Conservation (phyloP, 2,113 vertebrate genomes). For the Caloenas nicobarica region DNA sequence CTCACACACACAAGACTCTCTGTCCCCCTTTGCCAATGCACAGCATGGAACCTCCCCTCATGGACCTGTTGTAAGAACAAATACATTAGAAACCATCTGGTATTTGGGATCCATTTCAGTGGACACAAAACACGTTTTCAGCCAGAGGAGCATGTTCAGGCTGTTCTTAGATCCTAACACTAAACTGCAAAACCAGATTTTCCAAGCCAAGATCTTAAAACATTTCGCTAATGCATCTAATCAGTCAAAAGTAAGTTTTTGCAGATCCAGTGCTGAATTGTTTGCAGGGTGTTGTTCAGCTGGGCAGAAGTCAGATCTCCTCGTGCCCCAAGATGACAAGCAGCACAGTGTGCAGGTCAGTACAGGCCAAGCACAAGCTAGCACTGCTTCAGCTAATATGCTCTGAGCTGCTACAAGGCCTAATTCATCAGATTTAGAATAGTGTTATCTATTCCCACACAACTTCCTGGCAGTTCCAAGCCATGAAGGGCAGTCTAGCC, state of each 20-base stretch:
- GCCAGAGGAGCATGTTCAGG: neutral
- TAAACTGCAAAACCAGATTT: neutral
- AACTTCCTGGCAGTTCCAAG: neutral
- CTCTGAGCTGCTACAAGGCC: neutral
- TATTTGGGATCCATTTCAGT: neutral
- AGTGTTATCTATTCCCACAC: neutral
- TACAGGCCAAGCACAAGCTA: neutral
- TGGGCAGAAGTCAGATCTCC: neutral
- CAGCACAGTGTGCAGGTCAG: rapidly evolving
- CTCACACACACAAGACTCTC: neutral
- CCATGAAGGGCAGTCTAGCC: rapidly evolving
- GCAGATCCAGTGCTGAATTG: neutral
- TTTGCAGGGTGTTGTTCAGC: neutral
- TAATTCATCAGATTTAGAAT: neutral
- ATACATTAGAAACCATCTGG: neutral
- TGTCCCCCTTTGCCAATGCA: neutral
- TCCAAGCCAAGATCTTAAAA: neutral
- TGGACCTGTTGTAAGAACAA: neutral
- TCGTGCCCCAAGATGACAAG: neutral
- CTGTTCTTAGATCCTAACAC: neutral
- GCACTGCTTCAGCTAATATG: neutral
- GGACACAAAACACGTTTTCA: neutral
- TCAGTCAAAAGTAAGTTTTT: neutral
- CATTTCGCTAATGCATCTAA: neutral
- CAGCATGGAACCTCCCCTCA: neutral